These are phyloP conservation scores for Riparia riparia DNA, from an alignment of 2,113 vertebrate genomes.

Conservation along the genomic window DNA sequence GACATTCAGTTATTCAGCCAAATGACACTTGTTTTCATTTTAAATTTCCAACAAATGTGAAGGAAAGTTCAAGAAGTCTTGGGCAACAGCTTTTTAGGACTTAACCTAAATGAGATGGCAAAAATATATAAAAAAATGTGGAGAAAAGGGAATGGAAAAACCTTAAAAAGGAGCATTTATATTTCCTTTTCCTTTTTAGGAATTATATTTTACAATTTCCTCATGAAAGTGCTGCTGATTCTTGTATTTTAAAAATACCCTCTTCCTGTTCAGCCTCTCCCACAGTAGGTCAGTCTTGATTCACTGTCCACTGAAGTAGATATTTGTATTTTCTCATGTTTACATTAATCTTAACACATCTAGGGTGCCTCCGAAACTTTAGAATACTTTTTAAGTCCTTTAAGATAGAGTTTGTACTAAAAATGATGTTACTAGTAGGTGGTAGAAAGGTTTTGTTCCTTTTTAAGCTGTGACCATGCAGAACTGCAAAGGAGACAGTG, in stretches of 20 bases:
- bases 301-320: not conserved
- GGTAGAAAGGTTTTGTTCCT: not conserved
- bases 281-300: not conserved
- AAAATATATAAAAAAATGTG: not conserved
- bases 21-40: accelerated
- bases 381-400: not conserved
- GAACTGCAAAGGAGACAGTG: not conserved
- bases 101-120: not conserved
- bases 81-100: not conserved
- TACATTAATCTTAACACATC: not conserved
- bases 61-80: not conserved
- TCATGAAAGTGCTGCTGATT: not conserved
- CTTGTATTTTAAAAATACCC: not conserved
- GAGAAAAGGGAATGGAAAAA: not conserved
- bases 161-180: not conserved
- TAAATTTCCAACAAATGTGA: not conserved
- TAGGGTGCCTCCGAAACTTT: not conserved
- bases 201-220: not conserved
- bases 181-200: not conserved
- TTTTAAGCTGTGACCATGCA: not conserved
- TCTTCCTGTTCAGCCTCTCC: not conserved
- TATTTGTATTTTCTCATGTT: not conserved
- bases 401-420: not conserved
- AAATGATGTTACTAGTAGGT: not conserved
- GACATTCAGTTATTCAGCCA: not conserved